phyloP scores from a whole-genome alignment of 2,113 vertebrate species.

The Calidris pugnax region DNA sequence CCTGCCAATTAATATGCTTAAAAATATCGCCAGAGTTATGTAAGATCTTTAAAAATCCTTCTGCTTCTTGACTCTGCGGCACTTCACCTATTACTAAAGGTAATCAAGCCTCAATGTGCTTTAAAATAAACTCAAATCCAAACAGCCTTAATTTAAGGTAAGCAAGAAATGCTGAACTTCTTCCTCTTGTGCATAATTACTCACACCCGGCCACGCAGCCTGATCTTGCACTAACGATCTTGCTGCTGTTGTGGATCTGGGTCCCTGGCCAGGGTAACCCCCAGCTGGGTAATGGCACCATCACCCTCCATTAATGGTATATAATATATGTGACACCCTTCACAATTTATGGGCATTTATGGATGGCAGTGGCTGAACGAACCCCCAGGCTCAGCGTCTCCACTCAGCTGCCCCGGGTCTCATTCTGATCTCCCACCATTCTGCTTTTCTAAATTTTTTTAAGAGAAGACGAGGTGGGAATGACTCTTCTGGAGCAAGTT shows the following conservation, averaged over 20 bases:
- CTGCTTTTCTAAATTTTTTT: background rate
- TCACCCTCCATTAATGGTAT: background rate
- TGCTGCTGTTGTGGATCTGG: background rate
- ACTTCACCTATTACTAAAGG: slow-evolving; percentile 55
- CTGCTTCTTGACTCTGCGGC: slow-evolving; percentile 22
- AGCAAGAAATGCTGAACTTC: background rate
- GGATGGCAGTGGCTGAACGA: background rate
- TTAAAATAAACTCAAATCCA: slow-evolving; percentile 50
- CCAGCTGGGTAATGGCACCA: accelerated
- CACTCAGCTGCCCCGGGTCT: background rate
- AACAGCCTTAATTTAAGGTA: background rate
- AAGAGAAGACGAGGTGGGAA: background rate
- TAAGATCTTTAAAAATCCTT: slow-evolving; percentile 50
- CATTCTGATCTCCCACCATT: background rate
- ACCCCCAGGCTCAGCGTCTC: background rate
- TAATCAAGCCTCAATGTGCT: slow-evolving; percentile 14
- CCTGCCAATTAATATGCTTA: slow-evolving; percentile 57
- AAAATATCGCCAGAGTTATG: slow-evolving; percentile 49
- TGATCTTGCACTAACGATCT: background rate
- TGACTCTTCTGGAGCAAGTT: background rate
- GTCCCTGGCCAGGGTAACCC: background rate
- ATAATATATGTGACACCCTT: background rate
- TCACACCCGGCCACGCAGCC: background rate
- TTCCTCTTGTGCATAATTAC: background rate
- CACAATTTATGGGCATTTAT: background rate